Conservation (phyloP, 2,113 vertebrate genomes). For the Myrmecophaga tridactyla region DNA sequence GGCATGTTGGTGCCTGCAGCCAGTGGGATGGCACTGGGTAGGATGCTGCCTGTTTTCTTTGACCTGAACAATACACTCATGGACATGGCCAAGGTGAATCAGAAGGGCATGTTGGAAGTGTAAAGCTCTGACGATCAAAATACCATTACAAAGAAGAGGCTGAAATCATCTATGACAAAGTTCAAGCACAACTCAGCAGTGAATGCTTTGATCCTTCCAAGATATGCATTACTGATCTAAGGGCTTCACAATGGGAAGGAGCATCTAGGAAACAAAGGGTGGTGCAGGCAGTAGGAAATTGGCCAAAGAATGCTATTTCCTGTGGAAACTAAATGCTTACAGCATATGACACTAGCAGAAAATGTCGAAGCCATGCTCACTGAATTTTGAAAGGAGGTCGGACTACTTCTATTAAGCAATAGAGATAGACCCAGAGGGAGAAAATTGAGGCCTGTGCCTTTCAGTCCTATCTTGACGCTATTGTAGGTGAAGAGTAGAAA, state of each 20-base stretch:
- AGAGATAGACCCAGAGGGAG: constrained; percentile 92
- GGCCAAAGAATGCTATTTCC: constrained; percentile 90
- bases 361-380: constrained; percentile 87
- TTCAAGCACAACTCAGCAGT: constrained; percentile 87
- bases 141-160: constrained; percentile 82
- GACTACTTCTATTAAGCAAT: constrained; percentile 93
- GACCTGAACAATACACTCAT: too few species aligned
- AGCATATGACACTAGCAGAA: constrained; percentile 85
- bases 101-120: constrained; percentile 60
- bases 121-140: constrained; percentile 84
- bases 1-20: too few species aligned
- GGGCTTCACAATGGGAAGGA: constrained; percentile 91
- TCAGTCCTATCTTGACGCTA: constrained; percentile 89
- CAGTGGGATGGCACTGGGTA: too few species aligned
- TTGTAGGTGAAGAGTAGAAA: too few species aligned
- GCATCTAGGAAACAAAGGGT: constrained; percentile 88
- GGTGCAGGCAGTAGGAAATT: constrained; percentile 75
- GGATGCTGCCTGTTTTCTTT: too few species aligned
- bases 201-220: constrained; percentile 85
- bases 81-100: too few species aligned
- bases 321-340: constrained; percentile 93
- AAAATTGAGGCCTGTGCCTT: constrained; percentile 89
- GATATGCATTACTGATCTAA: constrained; percentile 82
- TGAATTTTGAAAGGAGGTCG: constrained; percentile 85
- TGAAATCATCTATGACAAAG: constrained; percentile 85